phyloP scores from a whole-genome alignment of 2,888 invertebrate genomes.

The Malacosoma neustria region DNA sequence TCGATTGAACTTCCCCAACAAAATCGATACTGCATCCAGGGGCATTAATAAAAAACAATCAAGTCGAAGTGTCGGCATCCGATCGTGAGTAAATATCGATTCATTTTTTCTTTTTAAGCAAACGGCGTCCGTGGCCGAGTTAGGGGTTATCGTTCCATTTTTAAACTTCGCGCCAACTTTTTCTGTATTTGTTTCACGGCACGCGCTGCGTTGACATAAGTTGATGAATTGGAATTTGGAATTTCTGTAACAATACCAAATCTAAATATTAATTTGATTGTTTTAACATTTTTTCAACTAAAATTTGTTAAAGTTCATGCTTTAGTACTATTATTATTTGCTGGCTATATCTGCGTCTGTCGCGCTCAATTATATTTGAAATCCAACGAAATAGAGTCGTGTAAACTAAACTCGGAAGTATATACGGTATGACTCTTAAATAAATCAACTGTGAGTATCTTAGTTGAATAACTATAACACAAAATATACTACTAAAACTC shows the following conservation, averaged over 20 bases:
- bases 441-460: too few relatives aligned
- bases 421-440: too few relatives aligned
- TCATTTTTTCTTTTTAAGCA: slow-evolving; percentile 47
- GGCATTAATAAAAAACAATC: slow-evolving; percentile 41
- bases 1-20: neutral
- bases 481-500: too few relatives aligned
- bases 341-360: too few relatives aligned
- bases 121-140: slow-evolving; percentile 67
- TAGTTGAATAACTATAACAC: too few relatives aligned
- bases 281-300: too few relatives aligned
- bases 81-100: slow-evolving; percentile 46
- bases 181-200: slow-evolving; percentile 12
- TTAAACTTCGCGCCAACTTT: slow-evolving; percentile 51
- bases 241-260: neutral
- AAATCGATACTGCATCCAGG: slow-evolving; percentile 20
- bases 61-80: slow-evolving; percentile 32
- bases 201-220: neutral
- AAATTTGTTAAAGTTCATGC: too few relatives aligned
- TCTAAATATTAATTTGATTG: too few relatives aligned
- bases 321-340: too few relatives aligned
- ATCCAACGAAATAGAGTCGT: too few relatives aligned
- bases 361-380: too few relatives aligned
- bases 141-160: slow-evolving; percentile 68
- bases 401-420: too few relatives aligned
- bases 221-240: neutral